phyloP scores from a whole-genome alignment of 1,140 invertebrate genomes.

The Drosophila jambulina region DNA sequence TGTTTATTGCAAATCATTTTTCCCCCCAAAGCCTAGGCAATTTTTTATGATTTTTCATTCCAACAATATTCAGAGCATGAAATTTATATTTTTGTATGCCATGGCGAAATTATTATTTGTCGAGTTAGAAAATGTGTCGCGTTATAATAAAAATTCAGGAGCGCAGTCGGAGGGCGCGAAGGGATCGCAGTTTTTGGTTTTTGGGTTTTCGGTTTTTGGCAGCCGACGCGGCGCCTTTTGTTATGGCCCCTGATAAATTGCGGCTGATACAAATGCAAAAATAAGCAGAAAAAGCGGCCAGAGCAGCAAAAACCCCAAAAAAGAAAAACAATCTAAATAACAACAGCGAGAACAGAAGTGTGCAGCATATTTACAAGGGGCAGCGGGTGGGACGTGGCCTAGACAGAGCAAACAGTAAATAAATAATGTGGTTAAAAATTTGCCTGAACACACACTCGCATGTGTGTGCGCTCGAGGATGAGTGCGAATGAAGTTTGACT shows the following conservation, averaged over 20 bases:
- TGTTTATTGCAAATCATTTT: slow-evolving; percentile 73
- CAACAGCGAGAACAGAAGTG: slow-evolving; percentile 60
- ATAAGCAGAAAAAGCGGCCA: slow-evolving; percentile 53
- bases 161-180: slow-evolving; percentile 8
- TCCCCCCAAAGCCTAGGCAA: slow-evolving; percentile 7
- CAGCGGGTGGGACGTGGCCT: slow-evolving; percentile 9
- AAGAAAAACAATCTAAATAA: slow-evolving; percentile 51
- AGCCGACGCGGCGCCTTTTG: slow-evolving; percentile 82
- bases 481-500: slow-evolving; percentile 82
- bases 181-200: slow-evolving; percentile 58
- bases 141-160: slow-evolving; percentile 50
- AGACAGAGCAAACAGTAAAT: slow-evolving; percentile 73
- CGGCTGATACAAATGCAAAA: slow-evolving; percentile 76
- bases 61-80: slow-evolving; percentile 75
- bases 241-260: slow-evolving; percentile 79
- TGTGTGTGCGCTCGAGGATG: slow-evolving; percentile 35
- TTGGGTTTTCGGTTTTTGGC: slow-evolving; percentile 74
- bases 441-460: slow-evolving; percentile 40
- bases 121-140: slow-evolving; percentile 75
- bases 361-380: slow-evolving; percentile 69
- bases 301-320: slow-evolving; percentile 4
- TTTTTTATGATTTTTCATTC: slow-evolving; percentile 66
- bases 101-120: slow-evolving; percentile 75
- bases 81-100: slow-evolving; percentile 63
- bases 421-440: slow-evolving; percentile 84